Conservation (phyloP, 2,888 invertebrate species). For the Marasmarcha lunaedactyla region DNA sequence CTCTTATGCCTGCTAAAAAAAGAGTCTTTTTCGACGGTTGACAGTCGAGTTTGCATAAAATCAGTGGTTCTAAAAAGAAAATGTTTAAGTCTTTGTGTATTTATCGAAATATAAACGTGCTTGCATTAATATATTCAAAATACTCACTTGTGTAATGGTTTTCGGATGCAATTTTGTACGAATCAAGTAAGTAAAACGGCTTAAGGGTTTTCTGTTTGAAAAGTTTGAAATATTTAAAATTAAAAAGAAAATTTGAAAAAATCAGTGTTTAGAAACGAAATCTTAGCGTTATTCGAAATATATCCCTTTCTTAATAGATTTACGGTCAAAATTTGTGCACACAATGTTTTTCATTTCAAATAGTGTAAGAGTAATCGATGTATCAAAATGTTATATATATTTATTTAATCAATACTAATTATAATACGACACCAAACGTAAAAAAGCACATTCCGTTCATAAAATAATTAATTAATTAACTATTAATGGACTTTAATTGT, state of each 20-base stretch:
- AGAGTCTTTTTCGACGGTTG: no score
- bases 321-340: slow-evolving; percentile 51
- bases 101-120: no score
- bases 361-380: neutral
- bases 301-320: slow-evolving; percentile 34
- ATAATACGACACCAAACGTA: slow-evolving; percentile 34
- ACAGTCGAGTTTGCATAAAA: no score
- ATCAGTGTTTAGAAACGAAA: slow-evolving; percentile 32
- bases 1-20: no score
- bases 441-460: slow-evolving; percentile 63
- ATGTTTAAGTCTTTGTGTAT: no score
- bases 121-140: no score
- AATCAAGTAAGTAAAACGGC: no score
- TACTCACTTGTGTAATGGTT: no score
- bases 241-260: slow-evolving; percentile 8
- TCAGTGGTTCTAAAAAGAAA: no score
- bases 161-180: no score
- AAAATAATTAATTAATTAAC: slow-evolving; percentile 33
- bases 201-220: no score
- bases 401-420: slow-evolving; percentile 24
- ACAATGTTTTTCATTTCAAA: slow-evolving; percentile 22
- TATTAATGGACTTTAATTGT: slow-evolving; percentile 26
- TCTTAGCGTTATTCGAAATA: slow-evolving; percentile 33
- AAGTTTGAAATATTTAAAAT: no score
- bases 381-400: neutral